Evolutionary conservation across 1,140 invertebrate genomes (phyloP).

Genomic region (Carposina sasakii): DNA sequence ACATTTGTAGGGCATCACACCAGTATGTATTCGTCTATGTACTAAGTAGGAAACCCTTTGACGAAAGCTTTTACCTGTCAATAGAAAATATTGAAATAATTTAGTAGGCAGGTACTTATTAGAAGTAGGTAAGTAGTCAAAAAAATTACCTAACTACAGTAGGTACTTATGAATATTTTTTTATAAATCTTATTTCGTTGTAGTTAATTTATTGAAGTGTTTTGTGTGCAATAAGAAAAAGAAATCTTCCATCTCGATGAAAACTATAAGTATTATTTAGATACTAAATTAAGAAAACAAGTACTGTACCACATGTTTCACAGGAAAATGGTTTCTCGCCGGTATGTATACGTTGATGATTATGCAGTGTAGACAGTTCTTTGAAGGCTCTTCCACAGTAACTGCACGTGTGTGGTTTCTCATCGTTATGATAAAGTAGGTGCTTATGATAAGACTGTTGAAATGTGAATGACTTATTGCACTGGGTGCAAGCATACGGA

Average conservation of each 20-base stretch:
- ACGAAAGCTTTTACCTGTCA: slow-evolving; percentile 87
- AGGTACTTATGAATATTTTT: no score
- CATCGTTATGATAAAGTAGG: slow-evolving; percentile 87
- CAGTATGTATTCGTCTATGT: slow-evolving; percentile 87
- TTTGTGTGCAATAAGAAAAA: no score
- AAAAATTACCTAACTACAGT: no score
- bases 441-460: slow-evolving; percentile 95
- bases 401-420: slow-evolving; percentile 85
- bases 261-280: no score
- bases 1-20: slow-evolving; percentile 88
- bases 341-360: slow-evolving; percentile 90
- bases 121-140: no score
- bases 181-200: no score
- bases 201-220: no score
- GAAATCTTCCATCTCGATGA: no score
- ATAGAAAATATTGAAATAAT: slow-evolving; percentile 25
- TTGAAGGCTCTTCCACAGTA: slow-evolving; percentile 89
- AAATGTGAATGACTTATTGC: slow-evolving; percentile 91
- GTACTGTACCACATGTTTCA: slow-evolving; percentile 92
- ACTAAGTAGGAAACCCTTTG: slow-evolving; percentile 90
- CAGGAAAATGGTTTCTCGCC: slow-evolving; percentile 94
- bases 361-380: slow-evolving; percentile 90
- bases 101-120: no score
- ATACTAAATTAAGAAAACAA: no score
- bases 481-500: slow-evolving; percentile 88